These are phyloP conservation scores for Bettongia penicillata DNA, from an alignment of 2,113 vertebrate species.

Conservation along the genomic window DNA sequence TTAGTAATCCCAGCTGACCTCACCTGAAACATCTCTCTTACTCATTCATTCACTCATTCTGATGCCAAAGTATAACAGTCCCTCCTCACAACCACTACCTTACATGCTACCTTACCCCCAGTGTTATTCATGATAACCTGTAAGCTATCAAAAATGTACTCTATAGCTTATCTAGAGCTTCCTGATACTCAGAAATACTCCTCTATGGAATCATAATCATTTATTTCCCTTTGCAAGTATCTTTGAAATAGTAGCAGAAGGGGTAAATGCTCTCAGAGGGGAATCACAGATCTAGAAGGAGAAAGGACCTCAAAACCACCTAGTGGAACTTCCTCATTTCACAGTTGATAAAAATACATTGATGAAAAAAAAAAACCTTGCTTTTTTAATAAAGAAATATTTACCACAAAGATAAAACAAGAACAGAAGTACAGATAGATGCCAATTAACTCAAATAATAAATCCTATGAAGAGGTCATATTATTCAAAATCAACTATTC, in stretches of 20 bases:
- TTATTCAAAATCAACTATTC: not conserved
- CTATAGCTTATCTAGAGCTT: not conserved
- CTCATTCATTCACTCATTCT: not conserved
- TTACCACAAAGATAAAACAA: not conserved
- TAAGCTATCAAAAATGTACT: not conserved
- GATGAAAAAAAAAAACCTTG: too few relatives aligned
- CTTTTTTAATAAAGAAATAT: not conserved
- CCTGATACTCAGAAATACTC: not conserved
- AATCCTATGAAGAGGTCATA: not conserved
- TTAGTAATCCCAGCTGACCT: not conserved
- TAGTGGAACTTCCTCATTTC: not conserved
- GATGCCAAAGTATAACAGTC: not conserved
- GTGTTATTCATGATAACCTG: not conserved
- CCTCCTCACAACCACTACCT: not conserved
- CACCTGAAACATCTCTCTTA: not conserved
- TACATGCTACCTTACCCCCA: not conserved
- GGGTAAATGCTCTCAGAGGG: too few relatives aligned
- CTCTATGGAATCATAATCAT: not conserved
- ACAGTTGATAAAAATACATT: not conserved
- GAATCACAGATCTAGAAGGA: not conserved
- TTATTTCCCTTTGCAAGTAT: not conserved
- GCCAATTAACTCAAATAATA: not conserved
- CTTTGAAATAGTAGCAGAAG: not conserved
- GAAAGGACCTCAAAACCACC: not conserved
- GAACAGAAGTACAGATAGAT: not conserved